Conservation (phyloP, 2,888 invertebrate genomes). For the Dryobota labecula region DNA sequence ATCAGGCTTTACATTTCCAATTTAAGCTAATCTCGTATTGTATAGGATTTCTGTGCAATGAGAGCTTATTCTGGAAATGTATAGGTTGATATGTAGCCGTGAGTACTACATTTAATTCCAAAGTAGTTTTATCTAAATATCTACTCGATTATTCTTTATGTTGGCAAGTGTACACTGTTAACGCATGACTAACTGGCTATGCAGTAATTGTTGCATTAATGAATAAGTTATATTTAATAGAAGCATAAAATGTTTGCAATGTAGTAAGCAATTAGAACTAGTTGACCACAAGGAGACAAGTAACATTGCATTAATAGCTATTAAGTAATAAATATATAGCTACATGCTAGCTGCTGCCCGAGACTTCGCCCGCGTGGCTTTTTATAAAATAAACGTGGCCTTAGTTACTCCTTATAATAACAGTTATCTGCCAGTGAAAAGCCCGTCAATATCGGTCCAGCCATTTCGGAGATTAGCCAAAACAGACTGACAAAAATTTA, state of each 20-base stretch:
- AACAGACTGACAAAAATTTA: too few relatives aligned
- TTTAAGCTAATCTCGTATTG: too few relatives aligned
- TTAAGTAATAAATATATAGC: background rate
- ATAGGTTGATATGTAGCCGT: too few relatives aligned
- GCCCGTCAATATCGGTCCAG: too few relatives aligned
- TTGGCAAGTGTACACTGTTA: conserved; percentile 65
- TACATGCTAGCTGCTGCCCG: background rate
- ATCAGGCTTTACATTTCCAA: too few relatives aligned
- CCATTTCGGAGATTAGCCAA: too few relatives aligned
- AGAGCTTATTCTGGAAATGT: too few relatives aligned
- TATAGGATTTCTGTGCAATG: too few relatives aligned
- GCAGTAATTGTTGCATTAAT: conserved; percentile 69
- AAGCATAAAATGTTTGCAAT: conserved; percentile 48
- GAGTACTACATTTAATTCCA: background rate
- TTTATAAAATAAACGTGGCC: too few relatives aligned
- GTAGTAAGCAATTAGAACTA: conserved; percentile 36
- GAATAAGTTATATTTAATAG: conserved; percentile 64
- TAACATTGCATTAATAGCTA: conserved; percentile 21
- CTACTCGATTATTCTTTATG: conserved; percentile 38
- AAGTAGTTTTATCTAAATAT: conserved; percentile 6
- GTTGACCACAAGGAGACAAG: conserved; percentile 29
- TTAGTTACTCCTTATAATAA: too few relatives aligned
- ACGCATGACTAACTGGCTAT: conserved; percentile 68
- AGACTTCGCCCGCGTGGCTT: too few relatives aligned
- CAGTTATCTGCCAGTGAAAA: too few relatives aligned